A percentile compares a stretch with the other conserved stretches of the same genome.
phyloP scores from a whole-genome alignment of 2,888 invertebrate genomes.

The Aphidoletes aphidimyza region DNA sequence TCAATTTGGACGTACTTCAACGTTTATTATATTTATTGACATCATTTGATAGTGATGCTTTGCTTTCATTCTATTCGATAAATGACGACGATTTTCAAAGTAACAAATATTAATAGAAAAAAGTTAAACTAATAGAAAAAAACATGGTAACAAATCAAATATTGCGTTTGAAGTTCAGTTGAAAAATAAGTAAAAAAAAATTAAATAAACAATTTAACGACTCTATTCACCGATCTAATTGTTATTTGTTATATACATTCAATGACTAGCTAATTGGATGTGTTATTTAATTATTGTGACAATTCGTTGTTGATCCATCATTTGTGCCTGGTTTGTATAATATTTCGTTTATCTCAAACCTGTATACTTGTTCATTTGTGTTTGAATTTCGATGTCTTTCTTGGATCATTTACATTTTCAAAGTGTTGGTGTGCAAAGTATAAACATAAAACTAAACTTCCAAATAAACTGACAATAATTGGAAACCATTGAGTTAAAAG shows the following conservation, averaged over 20 bases:
- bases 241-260: neutral
- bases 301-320: neutral
- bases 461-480: too few relatives aligned
- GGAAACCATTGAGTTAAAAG: too few relatives aligned
- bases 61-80: neutral
- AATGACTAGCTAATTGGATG: constrained; percentile 22
- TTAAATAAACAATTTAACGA: neutral
- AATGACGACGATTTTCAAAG: neutral
- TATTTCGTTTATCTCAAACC: too few relatives aligned
- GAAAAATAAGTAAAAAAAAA: neutral
- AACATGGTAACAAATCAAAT: neutral
- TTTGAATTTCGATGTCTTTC: too few relatives aligned
- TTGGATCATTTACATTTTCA: too few relatives aligned
- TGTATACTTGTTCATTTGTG: too few relatives aligned
- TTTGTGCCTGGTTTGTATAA: neutral
- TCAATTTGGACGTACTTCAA: constrained; percentile 9
- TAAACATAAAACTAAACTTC: too few relatives aligned
- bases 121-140: neutral
- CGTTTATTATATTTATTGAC: constrained; percentile 20
- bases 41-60: constrained; percentile 1
- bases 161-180: too few relatives aligned
- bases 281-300: constrained; percentile 48
- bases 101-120: neutral
- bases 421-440: too few relatives aligned
- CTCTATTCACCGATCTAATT: too few relatives aligned